Percentiles rank a stretch among this genome's conserved stretches.
These are phyloP conservation scores for Aphidius gifuensis DNA, from an alignment of 1,140 invertebrate genomes.

Conservation along the genomic window DNA sequence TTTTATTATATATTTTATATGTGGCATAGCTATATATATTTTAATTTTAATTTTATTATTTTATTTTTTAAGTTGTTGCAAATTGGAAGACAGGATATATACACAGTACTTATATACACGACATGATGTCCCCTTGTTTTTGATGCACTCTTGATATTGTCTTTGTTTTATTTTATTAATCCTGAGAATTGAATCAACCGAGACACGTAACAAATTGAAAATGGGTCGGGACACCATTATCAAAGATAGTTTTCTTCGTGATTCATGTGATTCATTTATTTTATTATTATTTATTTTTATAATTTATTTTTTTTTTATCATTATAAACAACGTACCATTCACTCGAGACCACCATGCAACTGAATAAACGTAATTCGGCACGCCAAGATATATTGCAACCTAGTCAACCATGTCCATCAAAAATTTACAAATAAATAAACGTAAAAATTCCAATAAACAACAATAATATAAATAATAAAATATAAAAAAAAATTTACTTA, in stretches of 20 bases:
- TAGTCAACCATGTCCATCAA: slow-evolving; percentile 15
- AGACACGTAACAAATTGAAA: slow-evolving; percentile 24
- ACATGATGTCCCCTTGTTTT: too few relatives aligned
- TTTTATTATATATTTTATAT: background rate
- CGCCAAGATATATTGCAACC: background rate
- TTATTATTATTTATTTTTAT: slow-evolving; percentile 7
- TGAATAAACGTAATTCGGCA: slow-evolving; percentile 20
- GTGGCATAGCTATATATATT: background rate
- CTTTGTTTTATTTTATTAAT: background rate
- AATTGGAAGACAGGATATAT: slow-evolving; percentile 9
- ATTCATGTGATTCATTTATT: slow-evolving; percentile 3
- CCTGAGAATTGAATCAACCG: background rate
- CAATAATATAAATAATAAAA: background rate
- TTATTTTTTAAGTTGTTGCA: background rate
- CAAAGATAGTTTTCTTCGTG: background rate
- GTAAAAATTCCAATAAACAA: background rate
- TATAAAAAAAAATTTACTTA: too few relatives aligned
- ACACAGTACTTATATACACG: background rate
- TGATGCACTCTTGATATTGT: background rate
- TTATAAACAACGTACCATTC: slow-evolving; percentile 9
- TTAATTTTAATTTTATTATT: too few relatives aligned
- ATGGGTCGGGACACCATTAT: slow-evolving; percentile 22
- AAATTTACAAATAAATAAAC: background rate
- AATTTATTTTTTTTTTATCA: slow-evolving; percentile 10
- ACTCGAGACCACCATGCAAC: slow-evolving; percentile 19